A percentile compares a stretch with the other conserved stretches of the same genome.
Conservation (phyloP, 2,797 vertebrate species). For the Chanos chanos region DNA sequence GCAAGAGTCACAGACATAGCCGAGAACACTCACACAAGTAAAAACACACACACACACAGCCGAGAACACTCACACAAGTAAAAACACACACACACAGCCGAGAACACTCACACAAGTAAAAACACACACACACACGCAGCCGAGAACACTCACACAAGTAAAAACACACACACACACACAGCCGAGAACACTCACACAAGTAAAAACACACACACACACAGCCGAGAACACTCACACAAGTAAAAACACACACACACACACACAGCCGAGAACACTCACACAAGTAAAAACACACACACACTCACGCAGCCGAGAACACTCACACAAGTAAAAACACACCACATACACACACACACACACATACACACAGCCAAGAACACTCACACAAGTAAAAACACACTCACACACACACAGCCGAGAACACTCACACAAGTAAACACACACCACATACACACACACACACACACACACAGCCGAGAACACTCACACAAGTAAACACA, state of each 20-base stretch:
- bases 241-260: background rate
- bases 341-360: background rate
- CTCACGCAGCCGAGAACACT: background rate
- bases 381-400: background rate
- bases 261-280: too few species aligned
- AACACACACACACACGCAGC: too few species aligned
- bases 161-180: background rate
- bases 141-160: background rate
- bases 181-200: too few species aligned
- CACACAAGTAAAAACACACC: background rate
- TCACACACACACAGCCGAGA: background rate
- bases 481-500: too few species aligned
- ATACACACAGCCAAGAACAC: background rate
- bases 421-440: too few species aligned
- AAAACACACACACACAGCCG: background rate
- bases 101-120: too few species aligned
- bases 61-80: too few species aligned
- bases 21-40: conserved; percentile 40
- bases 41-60: background rate
- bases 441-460: background rate
- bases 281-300: too few species aligned
- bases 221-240: background rate
- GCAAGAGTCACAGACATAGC: conserved; percentile 68
- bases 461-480: background rate
- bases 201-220: too few species aligned